These are phyloP conservation scores for Varanus salvator DNA, from an alignment of 2,113 vertebrate genomes.

Conservation along the genomic window DNA sequence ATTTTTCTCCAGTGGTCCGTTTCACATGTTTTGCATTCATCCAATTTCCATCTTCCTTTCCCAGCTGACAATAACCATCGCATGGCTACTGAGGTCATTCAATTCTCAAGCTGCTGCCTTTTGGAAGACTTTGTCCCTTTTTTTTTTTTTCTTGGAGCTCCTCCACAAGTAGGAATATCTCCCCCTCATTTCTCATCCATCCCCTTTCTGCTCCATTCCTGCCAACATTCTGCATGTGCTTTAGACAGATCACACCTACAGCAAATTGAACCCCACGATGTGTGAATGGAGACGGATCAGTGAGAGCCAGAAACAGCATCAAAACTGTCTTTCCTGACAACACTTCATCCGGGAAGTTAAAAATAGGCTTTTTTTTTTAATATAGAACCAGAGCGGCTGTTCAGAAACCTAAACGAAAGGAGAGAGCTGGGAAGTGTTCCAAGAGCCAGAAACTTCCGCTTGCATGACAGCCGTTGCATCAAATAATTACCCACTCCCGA, in stretches of 20 bases:
- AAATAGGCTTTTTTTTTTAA: background rate
- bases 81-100: background rate
- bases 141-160: no score
- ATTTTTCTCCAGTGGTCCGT: no score
- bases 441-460: background rate
- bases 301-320: background rate
- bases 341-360: background rate
- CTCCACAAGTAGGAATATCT: background rate
- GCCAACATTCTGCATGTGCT: background rate
- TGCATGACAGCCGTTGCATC: background rate
- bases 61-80: background rate
- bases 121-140: background rate
- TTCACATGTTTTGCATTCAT: no score
- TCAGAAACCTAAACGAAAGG: background rate
- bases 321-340: background rate
- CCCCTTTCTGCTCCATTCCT: background rate
- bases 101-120: background rate
- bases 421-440: constrained; percentile 10
- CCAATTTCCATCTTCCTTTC: background rate
- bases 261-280: background rate
- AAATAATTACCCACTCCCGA: background rate
- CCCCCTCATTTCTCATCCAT: background rate
- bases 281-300: background rate
- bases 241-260: background rate
- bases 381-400: background rate